These are phyloP conservation scores for Sebastes dallii DNA, from an alignment of 2,797 vertebrate genomes.

Conservation along the genomic window DNA sequence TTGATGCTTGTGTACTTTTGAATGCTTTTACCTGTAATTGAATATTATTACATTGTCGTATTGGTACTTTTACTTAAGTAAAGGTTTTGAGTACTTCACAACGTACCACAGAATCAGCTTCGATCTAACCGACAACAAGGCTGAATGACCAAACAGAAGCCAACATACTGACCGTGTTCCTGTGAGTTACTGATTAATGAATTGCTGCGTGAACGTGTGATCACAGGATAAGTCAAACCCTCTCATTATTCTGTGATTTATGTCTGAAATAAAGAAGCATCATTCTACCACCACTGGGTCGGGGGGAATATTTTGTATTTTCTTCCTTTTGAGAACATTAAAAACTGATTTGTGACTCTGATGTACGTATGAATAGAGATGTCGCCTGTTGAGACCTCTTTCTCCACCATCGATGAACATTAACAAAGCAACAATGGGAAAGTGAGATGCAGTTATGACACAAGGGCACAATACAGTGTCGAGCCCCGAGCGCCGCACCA, in stretches of 20 bases:
- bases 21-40: not conserved
- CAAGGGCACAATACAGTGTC: slow-evolving; percentile 11
- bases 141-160: not conserved
- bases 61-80: not conserved
- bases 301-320: not conserved
- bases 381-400: not conserved
- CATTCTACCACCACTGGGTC: not conserved
- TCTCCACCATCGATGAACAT: not conserved
- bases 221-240: not conserved
- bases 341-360: not conserved
- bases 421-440: slow-evolving; percentile 30
- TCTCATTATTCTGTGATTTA: not conserved
- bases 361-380: not conserved
- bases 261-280: not conserved
- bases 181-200: slow-evolving; percentile 33
- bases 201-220: not conserved
- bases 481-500: slow-evolving; percentile 23
- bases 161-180: not conserved
- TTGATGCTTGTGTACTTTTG: not conserved
- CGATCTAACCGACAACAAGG: not conserved
- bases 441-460: slow-evolving; percentile 52
- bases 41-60: not conserved
- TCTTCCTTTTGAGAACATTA: no score
- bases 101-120: not conserved
- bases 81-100: not conserved